Base-by-base conservation (phyloP, 2,888 invertebrate genomes). In the Eupithecia insigniata region DNA sequence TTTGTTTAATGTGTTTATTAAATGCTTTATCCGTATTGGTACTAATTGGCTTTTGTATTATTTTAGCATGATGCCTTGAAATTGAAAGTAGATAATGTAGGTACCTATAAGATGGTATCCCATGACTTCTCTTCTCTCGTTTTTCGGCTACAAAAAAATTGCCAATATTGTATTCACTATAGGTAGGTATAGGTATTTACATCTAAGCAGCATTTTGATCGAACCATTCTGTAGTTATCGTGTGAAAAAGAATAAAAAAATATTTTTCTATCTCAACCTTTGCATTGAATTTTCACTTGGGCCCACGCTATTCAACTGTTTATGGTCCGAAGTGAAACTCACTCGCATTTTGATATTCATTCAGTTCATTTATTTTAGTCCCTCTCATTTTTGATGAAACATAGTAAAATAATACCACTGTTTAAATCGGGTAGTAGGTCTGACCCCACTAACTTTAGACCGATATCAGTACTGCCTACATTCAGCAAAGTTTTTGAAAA, bases 21-120 rank as follows among this genome's bases (percentile, higher is more conserved):
- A 80, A 79, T 80, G 76, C 74, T 65, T 73, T 71, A 72, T 76
- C 77, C 77, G 74, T 78, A 80, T 80, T 77, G 73, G 77, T 75
- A 46, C 75, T 81, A 79, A 82, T 84, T 84, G 79, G 78, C 77
- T 81, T 76, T 74, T 73, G 72, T 72, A 75, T 75, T 77, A 77
- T 76, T 76, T 78, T 77, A 76, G 73, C 75, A 77, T 58, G 28
- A 58, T 28, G 16, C 16, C 28, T 16, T 58, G 16, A 16, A 22
- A 51, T 51, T 51, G 4, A 7, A 43, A 43, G 18, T 43, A 18
- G 18, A 43, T 5, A 18, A 18, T 43, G 6, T 39, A 16, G 0
- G 7, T 43, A 18, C 16, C 18, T 18, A 6, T 43, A 18, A 16
- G 43, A 43, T 18, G 16, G 39, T 39, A 43, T 18, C 6, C 43